Conservation (phyloP, 2,797 vertebrate species). For the Brachyrhaphis roseni region DNA sequence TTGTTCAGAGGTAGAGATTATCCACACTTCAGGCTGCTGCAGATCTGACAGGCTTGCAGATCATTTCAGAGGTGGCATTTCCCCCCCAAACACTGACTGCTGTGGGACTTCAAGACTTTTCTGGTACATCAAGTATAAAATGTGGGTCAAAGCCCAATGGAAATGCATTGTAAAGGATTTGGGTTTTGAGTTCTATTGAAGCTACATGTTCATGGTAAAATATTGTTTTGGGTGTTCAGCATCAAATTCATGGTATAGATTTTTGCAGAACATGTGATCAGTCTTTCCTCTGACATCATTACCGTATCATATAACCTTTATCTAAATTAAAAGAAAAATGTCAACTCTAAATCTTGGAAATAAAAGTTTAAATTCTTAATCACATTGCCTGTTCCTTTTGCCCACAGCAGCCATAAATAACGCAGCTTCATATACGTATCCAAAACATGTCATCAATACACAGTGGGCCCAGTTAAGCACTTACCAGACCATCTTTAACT, state of each 20-base stretch:
- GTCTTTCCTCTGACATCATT: not conserved
- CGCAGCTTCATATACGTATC: constrained; percentile 43
- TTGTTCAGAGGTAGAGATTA: constrained; percentile 78
- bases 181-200: not conserved
- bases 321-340: not conserved
- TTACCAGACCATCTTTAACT: constrained; percentile 75
- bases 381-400: not conserved
- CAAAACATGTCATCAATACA: constrained; percentile 57
- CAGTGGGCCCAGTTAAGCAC: constrained; percentile 58
- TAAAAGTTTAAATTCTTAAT: not conserved
- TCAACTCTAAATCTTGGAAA: constrained; percentile 9
- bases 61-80: constrained; percentile 35
- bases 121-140: not conserved
- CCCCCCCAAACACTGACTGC: constrained; percentile 26
- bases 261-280: not conserved
- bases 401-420: constrained; percentile 24
- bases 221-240: constrained; percentile 15
- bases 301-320: not conserved
- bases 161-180: constrained; percentile 5
- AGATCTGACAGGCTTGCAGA: constrained; percentile 58
- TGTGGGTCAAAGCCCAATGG: not conserved
- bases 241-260: not conserved
- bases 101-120: constrained; percentile 3
- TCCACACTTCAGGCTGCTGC: constrained; percentile 47
- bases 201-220: not conserved